phyloP scores from a whole-genome alignment of 2,113 vertebrate genomes.

The Phalacrocorax pelagicus region DNA sequence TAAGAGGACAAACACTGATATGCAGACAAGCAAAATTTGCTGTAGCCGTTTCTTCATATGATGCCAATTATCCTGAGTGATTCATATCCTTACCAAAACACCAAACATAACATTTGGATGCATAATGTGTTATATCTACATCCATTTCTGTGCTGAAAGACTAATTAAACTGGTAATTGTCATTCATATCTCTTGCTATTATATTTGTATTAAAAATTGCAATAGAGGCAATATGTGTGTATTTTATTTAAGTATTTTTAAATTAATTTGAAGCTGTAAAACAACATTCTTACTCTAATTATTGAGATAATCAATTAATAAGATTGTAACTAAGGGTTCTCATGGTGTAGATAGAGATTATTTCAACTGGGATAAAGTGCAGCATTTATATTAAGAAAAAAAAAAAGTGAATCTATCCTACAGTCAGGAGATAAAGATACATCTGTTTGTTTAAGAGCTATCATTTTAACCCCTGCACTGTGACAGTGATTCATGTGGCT shows the following conservation, averaged over 20 bases:
- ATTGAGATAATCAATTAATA: slow-evolving; percentile 61
- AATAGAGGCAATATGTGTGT: slow-evolving; percentile 21
- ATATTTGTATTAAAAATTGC: slow-evolving; percentile 43
- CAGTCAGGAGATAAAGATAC: not conserved
- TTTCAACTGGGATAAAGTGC: not conserved
- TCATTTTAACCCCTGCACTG: not conserved
- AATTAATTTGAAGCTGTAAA: slow-evolving; percentile 1
- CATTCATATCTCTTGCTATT: slow-evolving; percentile 21
- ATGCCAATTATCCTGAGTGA: not conserved
- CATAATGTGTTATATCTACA: not conserved
- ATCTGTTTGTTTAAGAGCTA: not conserved
- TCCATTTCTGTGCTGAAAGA: not conserved
- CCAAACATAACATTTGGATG: not conserved
- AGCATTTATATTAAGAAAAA: not conserved
- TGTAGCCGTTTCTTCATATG: not conserved
- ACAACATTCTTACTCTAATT: slow-evolving; percentile 38
- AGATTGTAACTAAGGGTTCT: slow-evolving; percentile 16
- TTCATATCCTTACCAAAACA: not conserved
- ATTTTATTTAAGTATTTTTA: slow-evolving; percentile 6
- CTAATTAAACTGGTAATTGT: slow-evolving; percentile 49
- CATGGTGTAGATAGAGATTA: not conserved
- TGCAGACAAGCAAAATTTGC: not conserved
- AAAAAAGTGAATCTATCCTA: not conserved
- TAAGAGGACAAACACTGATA: not conserved
- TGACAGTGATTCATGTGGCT: not conserved